Evolutionary conservation across 2,888 invertebrate species (phyloP), one percentile per base, ranked within the genome.

Genomic region (Diarsia dahlii): DNA sequence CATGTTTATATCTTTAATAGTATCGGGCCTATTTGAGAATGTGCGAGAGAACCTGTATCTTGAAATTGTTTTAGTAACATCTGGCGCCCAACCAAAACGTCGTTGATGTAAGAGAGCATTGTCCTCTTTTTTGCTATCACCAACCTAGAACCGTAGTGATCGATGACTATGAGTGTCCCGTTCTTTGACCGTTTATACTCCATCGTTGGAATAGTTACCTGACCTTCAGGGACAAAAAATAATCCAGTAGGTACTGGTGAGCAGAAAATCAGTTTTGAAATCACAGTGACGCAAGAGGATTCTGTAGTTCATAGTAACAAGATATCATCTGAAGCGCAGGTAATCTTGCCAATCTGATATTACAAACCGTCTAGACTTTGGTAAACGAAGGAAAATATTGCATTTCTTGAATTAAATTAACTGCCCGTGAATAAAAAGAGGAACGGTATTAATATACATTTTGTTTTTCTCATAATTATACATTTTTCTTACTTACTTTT

Each of bases 1-100:
- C 45, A 23, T 77, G 82, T 82, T 74, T 78, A 72, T 79, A 70
- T 72, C 54, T 76, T 58, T 68, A 68, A 67, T 68, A 73, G 63
- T 76, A 78, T 75, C 62, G 65, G 46, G 28, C 12, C 34, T 48
- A 48, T 62, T 62, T 69, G 9, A 39, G 39, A 62, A 52, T 23
- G 2, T 39, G n/a, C n/a, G 52, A 23, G 46, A 52, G 34, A 34
- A 64, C 15, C 39, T 39, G 45, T 64, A 20, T 54, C 28, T 56
- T 50, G 4, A 50, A 64, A 56, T 80, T 50, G 20, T 71, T 68
- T 39, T 76, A 18, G 28, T 10, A 50, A 34, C 20, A 52, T 52
- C 48, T 56, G 28, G 28, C 48, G 34, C 13, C 0, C 0, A 68
- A 56, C 13, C 18, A 45, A 76, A n/a, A 23, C 20, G 5, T 13